Evolutionary conservation across 35 echinoderm and acorn worm genomes (phyloP).

Genomic region (Apostichopus parvimensis): DNA sequence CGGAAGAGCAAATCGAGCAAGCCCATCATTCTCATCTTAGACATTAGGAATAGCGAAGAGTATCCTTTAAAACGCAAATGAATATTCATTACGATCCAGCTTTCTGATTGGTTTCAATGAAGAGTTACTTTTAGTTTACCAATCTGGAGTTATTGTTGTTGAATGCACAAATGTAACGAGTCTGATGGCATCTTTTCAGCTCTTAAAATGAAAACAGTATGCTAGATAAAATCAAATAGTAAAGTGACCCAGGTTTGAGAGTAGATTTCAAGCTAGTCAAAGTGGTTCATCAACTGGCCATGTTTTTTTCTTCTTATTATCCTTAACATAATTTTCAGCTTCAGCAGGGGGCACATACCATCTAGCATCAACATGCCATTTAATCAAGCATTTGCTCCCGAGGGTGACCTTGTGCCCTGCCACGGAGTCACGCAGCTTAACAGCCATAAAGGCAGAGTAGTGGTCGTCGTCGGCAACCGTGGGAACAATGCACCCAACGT

Average conservation of each 20-base stretch:
- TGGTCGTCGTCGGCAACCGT: slow-evolving; percentile 82
- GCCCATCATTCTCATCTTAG: slow-evolving; percentile 80
- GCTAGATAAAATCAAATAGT: no score
- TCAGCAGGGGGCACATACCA: slow-evolving; percentile 84
- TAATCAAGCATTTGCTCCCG: slow-evolving; percentile 92
- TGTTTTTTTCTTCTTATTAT: no score
- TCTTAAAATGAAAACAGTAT: no score
- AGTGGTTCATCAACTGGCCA: no score
- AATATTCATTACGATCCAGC: not conserved
- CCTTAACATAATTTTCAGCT: slow-evolving; percentile 58
- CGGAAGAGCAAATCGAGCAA: slow-evolving; percentile 89
- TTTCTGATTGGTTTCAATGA: no score
- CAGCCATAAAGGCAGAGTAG: slow-evolving; percentile 83
- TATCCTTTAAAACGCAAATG: slow-evolving; percentile 77
- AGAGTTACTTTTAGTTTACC: no score
- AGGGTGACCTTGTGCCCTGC: slow-evolving; percentile 93
- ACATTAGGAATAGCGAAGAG: slow-evolving; percentile 93
- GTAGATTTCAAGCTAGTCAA: no score
- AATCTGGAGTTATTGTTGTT: no score
- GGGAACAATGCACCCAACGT: slow-evolving; percentile 96
- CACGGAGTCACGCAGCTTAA: slow-evolving; percentile 73
- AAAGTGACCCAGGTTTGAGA: not conserved
- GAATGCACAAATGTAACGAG: no score
- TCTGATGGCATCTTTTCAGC: no score
- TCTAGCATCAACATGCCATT: slow-evolving; percentile 93